Percentiles rank a stretch among this genome's conserved stretches.
These are phyloP conservation scores for Agraylea sexmaculata DNA, from an alignment of 1,140 invertebrate species.

Conservation along the genomic window DNA sequence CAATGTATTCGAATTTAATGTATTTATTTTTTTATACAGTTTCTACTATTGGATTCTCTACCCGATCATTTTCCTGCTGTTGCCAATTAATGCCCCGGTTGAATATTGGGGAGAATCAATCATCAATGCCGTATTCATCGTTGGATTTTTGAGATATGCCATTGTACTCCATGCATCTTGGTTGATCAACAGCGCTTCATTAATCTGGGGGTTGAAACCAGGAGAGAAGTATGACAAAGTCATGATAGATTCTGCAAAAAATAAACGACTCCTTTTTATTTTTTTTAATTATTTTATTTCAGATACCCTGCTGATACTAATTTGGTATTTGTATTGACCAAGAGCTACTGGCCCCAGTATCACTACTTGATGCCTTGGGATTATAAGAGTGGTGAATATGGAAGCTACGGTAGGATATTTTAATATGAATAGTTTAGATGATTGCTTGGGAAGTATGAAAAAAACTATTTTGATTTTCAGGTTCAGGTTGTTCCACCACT, in stretches of 20 bases:
- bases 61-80: slow-evolving; percentile 47
- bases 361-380: slow-evolving; percentile 67
- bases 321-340: slow-evolving; percentile 56
- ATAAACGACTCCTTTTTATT: slow-evolving; percentile 2
- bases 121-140: slow-evolving; percentile 44
- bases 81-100: slow-evolving; percentile 61
- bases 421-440: no score
- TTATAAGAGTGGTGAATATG: slow-evolving; percentile 65
- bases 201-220: slow-evolving; percentile 58
- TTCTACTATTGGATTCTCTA: slow-evolving; percentile 62
- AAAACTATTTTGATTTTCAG: slow-evolving; percentile 23
- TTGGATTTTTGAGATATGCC: slow-evolving; percentile 53
- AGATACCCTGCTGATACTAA: slow-evolving; percentile 59
- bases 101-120: slow-evolving; percentile 63
- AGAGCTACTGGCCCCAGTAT: slow-evolving; percentile 65
- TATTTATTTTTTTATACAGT: slow-evolving; percentile 34
- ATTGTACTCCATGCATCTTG: slow-evolving; percentile 49
- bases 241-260: slow-evolving; percentile 2
- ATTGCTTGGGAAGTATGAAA: no score
- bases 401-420: slow-evolving; percentile 46
- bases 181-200: slow-evolving; percentile 56
- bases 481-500: slow-evolving; percentile 45
- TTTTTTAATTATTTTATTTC: slow-evolving; percentile 23
- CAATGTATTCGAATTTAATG: no score
- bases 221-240: slow-evolving; percentile 51